Percentiles rank a stretch among this genome's conserved stretches.
Evolutionary conservation across 2,113 vertebrate species (phyloP).

Genomic region (Crotalus horridus): DNA sequence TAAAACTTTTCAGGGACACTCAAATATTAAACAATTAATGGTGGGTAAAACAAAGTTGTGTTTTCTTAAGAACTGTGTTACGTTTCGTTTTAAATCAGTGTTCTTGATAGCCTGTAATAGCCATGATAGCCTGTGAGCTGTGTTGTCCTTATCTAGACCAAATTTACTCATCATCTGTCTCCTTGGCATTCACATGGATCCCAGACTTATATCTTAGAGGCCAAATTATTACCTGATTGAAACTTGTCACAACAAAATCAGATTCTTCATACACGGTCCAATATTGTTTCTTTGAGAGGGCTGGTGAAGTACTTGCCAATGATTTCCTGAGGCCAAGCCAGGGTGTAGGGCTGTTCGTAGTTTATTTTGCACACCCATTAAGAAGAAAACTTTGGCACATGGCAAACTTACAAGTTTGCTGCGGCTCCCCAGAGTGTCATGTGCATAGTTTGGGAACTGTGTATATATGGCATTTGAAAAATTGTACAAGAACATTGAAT

Average conservation of each 20-base stretch:
- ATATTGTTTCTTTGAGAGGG: conserved; percentile 12
- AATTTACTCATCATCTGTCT: neutral
- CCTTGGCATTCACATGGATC: neutral
- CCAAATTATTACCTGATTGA: neutral
- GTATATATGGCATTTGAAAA: neutral
- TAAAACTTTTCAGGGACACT: neutral
- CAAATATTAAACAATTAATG: neutral
- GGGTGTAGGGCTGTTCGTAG: neutral
- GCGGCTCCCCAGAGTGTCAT: neutral
- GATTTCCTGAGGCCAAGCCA: conserved; percentile 30
- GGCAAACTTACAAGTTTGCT: neutral
- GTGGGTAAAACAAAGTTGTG: neutral
- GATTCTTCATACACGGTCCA: conserved; percentile 26
- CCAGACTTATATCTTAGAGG: too few relatives aligned
- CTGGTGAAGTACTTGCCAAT: conserved; percentile 42
- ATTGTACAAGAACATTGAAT: neutral
- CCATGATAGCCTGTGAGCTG: neutral
- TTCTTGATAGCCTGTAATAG: neutral
- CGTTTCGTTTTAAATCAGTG: neutral
- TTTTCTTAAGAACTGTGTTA: neutral
- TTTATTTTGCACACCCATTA: neutral
- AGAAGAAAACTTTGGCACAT: neutral
- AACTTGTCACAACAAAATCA: neutral
- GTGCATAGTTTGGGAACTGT: neutral
- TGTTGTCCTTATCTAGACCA: neutral